These are phyloP conservation scores for Catocala nupta DNA, from an alignment of 2,888 invertebrate genomes.

Conservation along the genomic window DNA sequence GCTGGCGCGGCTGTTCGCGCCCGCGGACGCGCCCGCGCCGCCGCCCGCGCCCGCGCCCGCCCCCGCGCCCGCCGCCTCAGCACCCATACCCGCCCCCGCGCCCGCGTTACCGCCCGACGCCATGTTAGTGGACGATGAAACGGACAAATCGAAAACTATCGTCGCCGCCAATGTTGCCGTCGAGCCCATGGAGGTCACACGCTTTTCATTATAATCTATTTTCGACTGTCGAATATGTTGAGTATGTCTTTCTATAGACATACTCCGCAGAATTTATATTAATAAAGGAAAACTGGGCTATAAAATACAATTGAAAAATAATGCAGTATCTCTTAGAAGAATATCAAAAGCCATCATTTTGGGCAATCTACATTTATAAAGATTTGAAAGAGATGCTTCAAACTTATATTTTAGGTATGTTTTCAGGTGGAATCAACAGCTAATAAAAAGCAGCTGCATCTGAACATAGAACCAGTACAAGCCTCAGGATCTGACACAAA, in stretches of 20 bases:
- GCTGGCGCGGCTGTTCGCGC: slow-evolving; percentile 82
- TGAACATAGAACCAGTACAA: slow-evolving; percentile 65
- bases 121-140: slow-evolving; percentile 50
- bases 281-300: no score
- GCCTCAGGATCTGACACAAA: slow-evolving; percentile 67
- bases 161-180: slow-evolving; percentile 60
- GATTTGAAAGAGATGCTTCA: no score
- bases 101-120: slow-evolving; percentile 27
- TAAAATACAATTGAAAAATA: no score
- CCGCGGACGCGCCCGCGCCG: slow-evolving; percentile 45
- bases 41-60: slow-evolving; percentile 21
- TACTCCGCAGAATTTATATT: no score
- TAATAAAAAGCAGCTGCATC: slow-evolving; percentile 63
- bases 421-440: slow-evolving; percentile 65
- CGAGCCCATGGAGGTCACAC: slow-evolving; percentile 75
- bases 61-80: slow-evolving; percentile 21
- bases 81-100: slow-evolving; percentile 22
- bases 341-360: no score
- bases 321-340: no score
- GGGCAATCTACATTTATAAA: no score
- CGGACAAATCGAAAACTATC: slow-evolving; percentile 36
- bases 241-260: no score
- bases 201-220: not conserved
- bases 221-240: no score
- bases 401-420: no score